Base-by-base conservation (phyloP, 2,797 vertebrate genomes). In the Adelosebastes latens region DNA sequence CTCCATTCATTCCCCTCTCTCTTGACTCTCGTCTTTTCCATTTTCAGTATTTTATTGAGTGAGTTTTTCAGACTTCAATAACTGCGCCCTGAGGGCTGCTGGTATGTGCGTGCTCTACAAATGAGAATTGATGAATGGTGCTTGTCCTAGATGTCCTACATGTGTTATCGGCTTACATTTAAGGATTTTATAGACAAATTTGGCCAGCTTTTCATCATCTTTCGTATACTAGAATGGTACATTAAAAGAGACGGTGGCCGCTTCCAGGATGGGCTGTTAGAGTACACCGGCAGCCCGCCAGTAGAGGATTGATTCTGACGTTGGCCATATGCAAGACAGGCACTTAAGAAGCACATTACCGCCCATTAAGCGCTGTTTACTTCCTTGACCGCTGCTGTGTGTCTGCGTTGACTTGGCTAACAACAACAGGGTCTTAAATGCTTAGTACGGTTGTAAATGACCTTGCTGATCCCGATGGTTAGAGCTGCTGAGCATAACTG, bases 301-400 rank as follows among this genome's bases (percentile, higher is more conserved):
- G 83, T 18, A 70, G 58, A 68, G 84, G 91, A 95, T 95, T 92
- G 93, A 95, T 95, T 80, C 81, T 81, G 85, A 90, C 85, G 39
- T 85, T 77, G 87, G 70, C 90, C 86, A 72, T 89, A 92, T 94
- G 85, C 90, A 92, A 87, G 85, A 89, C 82, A 49, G 80, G 91
- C 92, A 92, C 92, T 94, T 93, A 91, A 91, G 90, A 88, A 91
- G 80, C 91, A 90, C 93, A 95, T 95, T 95, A 95, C 87, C 81
- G 63, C 55, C 91, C 93, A 94, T 95, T 95, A 94, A 88, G 87
- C 29, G 84, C 88, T 93, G 92, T 94, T 94, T 93, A 92, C 92
- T 90, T 93, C 88, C 89, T 79, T 78, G 80, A 83, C 83, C 58
- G 22, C 81, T 73, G 82, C 85, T 75, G 86, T 81, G 66, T 63